Base-by-base conservation (phyloP, 2,113 vertebrate species). In the Lamprologus callipterus region DNA sequence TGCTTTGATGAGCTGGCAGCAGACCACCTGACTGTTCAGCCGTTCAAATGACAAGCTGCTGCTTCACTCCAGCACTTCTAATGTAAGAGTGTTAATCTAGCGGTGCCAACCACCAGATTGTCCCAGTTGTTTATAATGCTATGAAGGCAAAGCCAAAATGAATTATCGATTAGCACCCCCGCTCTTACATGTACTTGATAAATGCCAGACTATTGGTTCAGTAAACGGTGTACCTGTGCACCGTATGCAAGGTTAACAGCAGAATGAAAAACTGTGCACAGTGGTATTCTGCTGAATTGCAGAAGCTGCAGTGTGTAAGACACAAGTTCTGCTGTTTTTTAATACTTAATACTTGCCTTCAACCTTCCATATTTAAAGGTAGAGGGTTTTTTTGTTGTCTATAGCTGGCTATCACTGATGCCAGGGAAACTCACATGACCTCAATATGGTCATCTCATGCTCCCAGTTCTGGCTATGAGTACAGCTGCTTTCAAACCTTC, bases 1-100 rank as follows among this genome's bases (percentile, higher is more conserved):
- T 35, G 82, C 92, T 91, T 87, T 92, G 92, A 93, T 90, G 92
- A 85, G 87, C 82, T 94, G 93, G 91, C 89, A 86, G 60, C 81
- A 35, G 19, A 49, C 84, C 33, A 31, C 82, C 84, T 9, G 63
- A 81, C 84, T 80, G 89, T 58, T 90, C 85, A 82, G 85, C 85
- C 37, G 51, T 80, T 89, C 82, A 92, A 82, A 85, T 51, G 82
- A 90, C 89, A 85, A 84, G 58, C 86, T 81, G 88, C 90, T 53
- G 63, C 80, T 73, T 53, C 60, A 63, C 84, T 70, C 63, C 42
- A 85, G 60, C 85, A 58, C 84, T 65, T 80, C 75, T 42, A 53
- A 86, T 63, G 70, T 55, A 45, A 19, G 17, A 70, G 70, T 16
- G 6, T 57, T 87, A 68, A 90, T 91, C 75, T 84, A 28, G 37